Evolutionary conservation across 2,888 invertebrate species (phyloP).

Genomic region (Cryptocephalus primarius): DNA sequence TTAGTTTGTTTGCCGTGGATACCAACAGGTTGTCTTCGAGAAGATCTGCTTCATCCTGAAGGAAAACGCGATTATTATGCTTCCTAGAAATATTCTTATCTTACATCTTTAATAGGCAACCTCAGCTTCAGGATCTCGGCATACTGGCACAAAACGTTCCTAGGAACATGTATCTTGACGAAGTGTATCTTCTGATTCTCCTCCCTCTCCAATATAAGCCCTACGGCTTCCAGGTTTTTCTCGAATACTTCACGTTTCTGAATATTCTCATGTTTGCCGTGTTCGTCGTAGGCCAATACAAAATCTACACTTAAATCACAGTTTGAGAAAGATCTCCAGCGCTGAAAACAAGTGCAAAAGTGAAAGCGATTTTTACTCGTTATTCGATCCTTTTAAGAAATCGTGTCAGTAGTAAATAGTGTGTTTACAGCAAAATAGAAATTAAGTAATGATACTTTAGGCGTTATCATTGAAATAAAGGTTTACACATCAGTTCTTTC

Average conservation of each 20-base stretch:
- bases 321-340: slow-evolving; percentile 43
- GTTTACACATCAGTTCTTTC: too few species aligned
- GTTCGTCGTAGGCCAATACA: slow-evolving; percentile 47
- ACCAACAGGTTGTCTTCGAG: slow-evolving; percentile 19
- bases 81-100: neutral
- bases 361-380: too few species aligned
- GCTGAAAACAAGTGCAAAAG: slow-evolving; percentile 27
- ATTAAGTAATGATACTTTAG: too few species aligned
- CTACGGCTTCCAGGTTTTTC: slow-evolving; percentile 48
- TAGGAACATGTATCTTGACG: slow-evolving; percentile 63
- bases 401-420: too few species aligned
- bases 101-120: slow-evolving; percentile 63
- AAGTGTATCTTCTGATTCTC: slow-evolving; percentile 53
- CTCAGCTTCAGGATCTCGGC: slow-evolving; percentile 67
- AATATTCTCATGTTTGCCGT: slow-evolving; percentile 30
- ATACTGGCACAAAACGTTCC: slow-evolving; percentile 58
- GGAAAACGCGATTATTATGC: neutral
- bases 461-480: too few species aligned
- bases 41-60: slow-evolving; percentile 18
- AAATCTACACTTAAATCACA: slow-evolving; percentile 47
- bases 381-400: too few species aligned
- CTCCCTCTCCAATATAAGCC: slow-evolving; percentile 50
- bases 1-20: slow-evolving; percentile 32
- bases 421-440: too few species aligned
- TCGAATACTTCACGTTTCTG: slow-evolving; percentile 47